Evolutionary conservation across 2,888 invertebrate species (phyloP).

Genomic region (Linnaemya tessellans): DNA sequence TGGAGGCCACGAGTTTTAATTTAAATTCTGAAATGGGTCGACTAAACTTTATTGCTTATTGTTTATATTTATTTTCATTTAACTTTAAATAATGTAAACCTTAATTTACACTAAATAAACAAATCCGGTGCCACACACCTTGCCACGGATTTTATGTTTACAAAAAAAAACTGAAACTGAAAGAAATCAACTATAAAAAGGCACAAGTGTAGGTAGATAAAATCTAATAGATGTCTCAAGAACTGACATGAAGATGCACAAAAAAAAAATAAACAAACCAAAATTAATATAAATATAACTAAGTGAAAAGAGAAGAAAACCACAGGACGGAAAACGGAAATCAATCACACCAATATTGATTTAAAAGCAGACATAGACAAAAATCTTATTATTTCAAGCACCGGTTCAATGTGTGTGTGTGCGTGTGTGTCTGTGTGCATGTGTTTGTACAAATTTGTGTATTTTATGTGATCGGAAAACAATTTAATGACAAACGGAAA

Average conservation of each 20-base stretch:
- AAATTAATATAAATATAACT: slow-evolving; percentile 44
- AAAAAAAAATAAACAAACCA: slow-evolving; percentile 32
- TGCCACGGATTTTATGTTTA: not conserved
- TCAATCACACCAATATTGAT: slow-evolving; percentile 70
- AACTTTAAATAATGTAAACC: slow-evolving; percentile 36
- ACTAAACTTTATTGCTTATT: slow-evolving; percentile 22
- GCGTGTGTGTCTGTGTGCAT: not conserved
- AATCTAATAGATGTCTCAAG: slow-evolving; percentile 39
- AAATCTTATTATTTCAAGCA: slow-evolving; percentile 29
- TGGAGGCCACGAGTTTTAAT: slow-evolving; percentile 21
- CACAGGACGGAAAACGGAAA: slow-evolving; percentile 61
- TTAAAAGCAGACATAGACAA: slow-evolving; percentile 50
- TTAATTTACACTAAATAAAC: slow-evolving; percentile 48
- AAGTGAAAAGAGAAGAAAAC: slow-evolving; percentile 39
- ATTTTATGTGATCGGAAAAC: slow-evolving; percentile 78
- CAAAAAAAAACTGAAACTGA: not conserved
- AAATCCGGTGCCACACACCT: not conserved
- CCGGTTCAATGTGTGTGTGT: not conserved
- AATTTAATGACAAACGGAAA: slow-evolving; percentile 82
- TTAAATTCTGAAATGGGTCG: not conserved
- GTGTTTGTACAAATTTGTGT: slow-evolving; percentile 10
- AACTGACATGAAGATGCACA: slow-evolving; percentile 15
- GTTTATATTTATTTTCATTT: not conserved
- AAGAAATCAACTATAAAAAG: not conserved
- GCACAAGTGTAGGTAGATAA: slow-evolving; percentile 30